phyloP scores from a whole-genome alignment of 2,797 vertebrate species.

The Clarias platycephalus region DNA sequence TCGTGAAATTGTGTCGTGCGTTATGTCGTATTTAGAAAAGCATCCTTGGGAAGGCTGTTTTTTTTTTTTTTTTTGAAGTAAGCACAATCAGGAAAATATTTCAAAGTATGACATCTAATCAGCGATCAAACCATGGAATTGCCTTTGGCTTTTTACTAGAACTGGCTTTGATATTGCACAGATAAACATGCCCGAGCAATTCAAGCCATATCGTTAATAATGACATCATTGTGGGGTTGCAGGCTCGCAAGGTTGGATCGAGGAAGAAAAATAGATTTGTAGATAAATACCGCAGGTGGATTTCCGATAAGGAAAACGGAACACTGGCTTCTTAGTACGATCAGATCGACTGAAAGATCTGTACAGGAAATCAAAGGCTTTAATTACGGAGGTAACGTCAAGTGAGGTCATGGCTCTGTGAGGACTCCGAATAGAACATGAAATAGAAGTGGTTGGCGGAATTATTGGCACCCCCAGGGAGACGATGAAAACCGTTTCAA shows the following conservation, averaged over 20 bases:
- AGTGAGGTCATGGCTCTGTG: slow-evolving; percentile 11
- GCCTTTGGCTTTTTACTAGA: slow-evolving; percentile 49
- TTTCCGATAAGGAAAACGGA: slow-evolving; percentile 17
- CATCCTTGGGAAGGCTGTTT: slow-evolving; percentile 9
- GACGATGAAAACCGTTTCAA: background rate
- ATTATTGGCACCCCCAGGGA: background rate
- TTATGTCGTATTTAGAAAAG: slow-evolving; percentile 13
- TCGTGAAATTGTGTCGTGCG: background rate
- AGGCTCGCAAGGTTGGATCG: slow-evolving; percentile 6
- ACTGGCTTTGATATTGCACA: slow-evolving; percentile 68
- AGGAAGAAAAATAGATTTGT: slow-evolving; percentile 44
- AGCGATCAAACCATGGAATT: slow-evolving; percentile 57
- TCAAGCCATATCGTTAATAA: slow-evolving; percentile 63
- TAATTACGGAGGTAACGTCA: slow-evolving; percentile 26
- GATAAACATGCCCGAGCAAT: slow-evolving; percentile 71
- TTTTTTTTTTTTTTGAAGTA: slow-evolving; percentile 42
- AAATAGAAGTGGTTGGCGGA: background rate
- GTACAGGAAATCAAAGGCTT: slow-evolving; percentile 41
- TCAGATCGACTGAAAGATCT: slow-evolving; percentile 33
- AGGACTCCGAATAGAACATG: background rate
- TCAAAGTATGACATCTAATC: slow-evolving; percentile 65
- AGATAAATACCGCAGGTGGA: slow-evolving; percentile 36
- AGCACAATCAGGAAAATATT: slow-evolving; percentile 52
- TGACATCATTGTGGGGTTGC: slow-evolving; percentile 49
- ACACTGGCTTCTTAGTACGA: background rate